Evolutionary conservation across 2,797 vertebrate species (phyloP), one percentile per base, ranked within the genome.

Genomic region (Brotula barbata): DNA sequence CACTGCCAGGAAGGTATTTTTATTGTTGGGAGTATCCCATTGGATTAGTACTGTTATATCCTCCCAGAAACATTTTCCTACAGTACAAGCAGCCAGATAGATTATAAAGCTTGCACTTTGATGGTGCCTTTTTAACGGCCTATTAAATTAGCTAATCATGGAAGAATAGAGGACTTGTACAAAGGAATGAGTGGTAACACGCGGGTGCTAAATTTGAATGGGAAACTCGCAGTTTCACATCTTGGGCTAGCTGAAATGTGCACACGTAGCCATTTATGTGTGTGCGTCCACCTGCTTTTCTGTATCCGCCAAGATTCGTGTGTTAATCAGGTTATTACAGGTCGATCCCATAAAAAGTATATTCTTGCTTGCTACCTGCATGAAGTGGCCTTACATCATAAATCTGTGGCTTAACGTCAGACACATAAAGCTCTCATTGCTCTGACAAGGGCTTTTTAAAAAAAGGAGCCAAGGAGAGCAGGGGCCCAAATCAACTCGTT

Each of bases 21-120:
- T 83, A 85, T 87, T 88, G 86, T 89, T 78, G 64, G 70, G 73
- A 72, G 69, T 83, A 85, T 89, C 82, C 80, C 75, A 47, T 64
- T 60, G 80, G 83, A 88, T 87, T 87, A 85, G 75, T 59, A 68
- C 43, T 16, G 62, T 70, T 83, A 56, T 59, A 76, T 76, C 53
- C 74, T 67, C 77, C 58, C 54, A 41, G 47, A 64, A 61, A 28
- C 70, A 78, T 70, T 77, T 55, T 71, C 47, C 42, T 40, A 48
- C 54, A 61, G 68, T 73, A 77, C 66, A 33, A 78, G 73, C 73
- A 50, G 55, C 57, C 54, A 49, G 58, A 64, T 33, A 23, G 50
- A 68, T 62, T 77, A 61, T 61, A 62, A 60, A 82, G 72, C 42
- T 69, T 54, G 61, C 45, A 41, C 55, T 73, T 72, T 80, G 54